Base-by-base conservation (phyloP, 2,888 invertebrate genomes). In the Camponotus fellah region DNA sequence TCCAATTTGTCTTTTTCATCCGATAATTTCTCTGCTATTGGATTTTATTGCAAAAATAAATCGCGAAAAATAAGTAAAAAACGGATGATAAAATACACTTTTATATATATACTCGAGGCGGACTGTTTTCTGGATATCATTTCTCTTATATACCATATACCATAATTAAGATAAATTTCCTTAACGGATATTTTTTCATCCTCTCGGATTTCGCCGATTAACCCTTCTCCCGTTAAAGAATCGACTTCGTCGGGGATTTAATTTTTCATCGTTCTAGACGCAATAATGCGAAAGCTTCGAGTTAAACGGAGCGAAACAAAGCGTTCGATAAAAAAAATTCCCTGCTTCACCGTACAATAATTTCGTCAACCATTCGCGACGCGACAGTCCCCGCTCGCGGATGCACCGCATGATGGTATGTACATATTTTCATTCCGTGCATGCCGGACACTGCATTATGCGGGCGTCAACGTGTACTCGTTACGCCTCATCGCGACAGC, bases 301-400 rank as follows among this genome's bases (percentile, higher is more conserved):
- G 75, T 60, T 62, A 26, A 2, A 62, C 32, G 58, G 43, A n/a
- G 49, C 64, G 75, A 79, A 69, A 17, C 43, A 69, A 40, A 74
- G 62, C 32, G 46, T 79, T 75, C 53, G 53, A 66, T 56, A 66
- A 86, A 26, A 26, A 26, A 26, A 26, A 83, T 80, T 64, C 64
- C 64, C 17, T 66, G 58, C 56, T 80, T 66, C 68, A 34, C 56
- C 34, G 62, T 69, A 21, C 86, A 77, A 71, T 88, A 87, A 83
- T 88, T 88, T 88, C 77, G 80, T 86, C 83, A 60, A n/a, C 75
- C 76, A 74, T 86, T 77, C 65, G 60, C 72, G 76, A 86, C 76
- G 64, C 82, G 85, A 68, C 58, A 46, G 56, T 68, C 32, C 26
- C 26, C 21, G 82, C 72, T 74, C 53, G 62, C 62, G 82, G 86